phyloP scores from a whole-genome alignment of 2,797 vertebrate species.

The Cottoperca gobio region DNA sequence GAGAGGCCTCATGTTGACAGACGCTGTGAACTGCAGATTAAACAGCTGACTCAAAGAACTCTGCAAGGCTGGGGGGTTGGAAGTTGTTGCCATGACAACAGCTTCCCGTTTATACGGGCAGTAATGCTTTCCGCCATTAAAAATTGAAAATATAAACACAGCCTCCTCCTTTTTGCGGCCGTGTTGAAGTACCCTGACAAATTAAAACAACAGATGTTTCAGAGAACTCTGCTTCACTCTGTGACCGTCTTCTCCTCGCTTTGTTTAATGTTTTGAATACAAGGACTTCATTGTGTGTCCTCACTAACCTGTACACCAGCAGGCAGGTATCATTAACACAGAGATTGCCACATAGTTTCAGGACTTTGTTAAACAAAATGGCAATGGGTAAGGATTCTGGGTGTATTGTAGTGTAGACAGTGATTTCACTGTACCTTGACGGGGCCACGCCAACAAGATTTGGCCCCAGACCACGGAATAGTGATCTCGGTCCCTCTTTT shows the following conservation, averaged over 20 bases:
- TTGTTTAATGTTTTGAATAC: constrained; percentile 15
- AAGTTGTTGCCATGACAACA: constrained; percentile 27
- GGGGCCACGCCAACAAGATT: constrained; percentile 98
- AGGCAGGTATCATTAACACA: neutral
- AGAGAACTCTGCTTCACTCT: neutral
- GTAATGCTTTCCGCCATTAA: neutral
- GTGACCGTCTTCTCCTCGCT: neutral
- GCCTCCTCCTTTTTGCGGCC: neutral
- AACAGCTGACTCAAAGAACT: constrained; percentile 3
- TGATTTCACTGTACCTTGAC: constrained; percentile 89
- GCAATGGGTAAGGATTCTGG: neutral
- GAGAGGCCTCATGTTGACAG: neutral
- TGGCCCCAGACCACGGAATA: constrained; percentile 96
- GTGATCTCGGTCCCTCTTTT: constrained; percentile 97
- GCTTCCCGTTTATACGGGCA: constrained; percentile 51
- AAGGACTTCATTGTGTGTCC: neutral
- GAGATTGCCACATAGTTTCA: neutral
- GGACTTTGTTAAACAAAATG: constrained; percentile 5
- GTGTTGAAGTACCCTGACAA: neutral
- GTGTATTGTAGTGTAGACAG: neutral
- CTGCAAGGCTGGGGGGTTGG: neutral
- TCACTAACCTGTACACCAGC: neutral
- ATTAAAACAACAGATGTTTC: neutral
- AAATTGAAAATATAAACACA: constrained; percentile 3
- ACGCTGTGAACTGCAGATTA: neutral